Conservation (phyloP, 1,140 invertebrate species). For the Sinonovacula constricta region DNA sequence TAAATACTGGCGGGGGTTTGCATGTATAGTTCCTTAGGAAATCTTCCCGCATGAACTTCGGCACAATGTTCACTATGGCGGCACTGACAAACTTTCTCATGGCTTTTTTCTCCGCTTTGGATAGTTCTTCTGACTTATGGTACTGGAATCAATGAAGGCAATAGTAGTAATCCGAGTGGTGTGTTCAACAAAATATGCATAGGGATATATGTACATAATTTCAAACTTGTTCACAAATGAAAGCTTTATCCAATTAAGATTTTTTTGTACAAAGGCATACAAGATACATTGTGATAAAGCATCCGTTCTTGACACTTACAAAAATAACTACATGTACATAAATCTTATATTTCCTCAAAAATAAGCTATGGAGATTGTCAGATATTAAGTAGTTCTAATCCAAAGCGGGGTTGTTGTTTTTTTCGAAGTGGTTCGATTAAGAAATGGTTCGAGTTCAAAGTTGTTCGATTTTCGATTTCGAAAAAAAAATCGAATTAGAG, state of each 20-base stretch:
- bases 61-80: conserved; percentile 51
- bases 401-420: too few relatives aligned
- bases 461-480: too few relatives aligned
- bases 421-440: too few relatives aligned
- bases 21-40: conserved; percentile 91
- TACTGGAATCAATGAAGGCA: background rate
- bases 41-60: conserved; percentile 40
- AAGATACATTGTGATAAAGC: background rate
- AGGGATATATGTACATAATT: background rate
- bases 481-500: too few relatives aligned
- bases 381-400: too few relatives aligned
- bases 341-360: too few relatives aligned
- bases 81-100: conserved; percentile 41
- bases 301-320: background rate
- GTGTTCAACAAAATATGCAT: background rate
- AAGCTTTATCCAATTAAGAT: background rate
- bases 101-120: conserved; percentile 8
- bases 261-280: background rate
- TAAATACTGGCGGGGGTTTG: conserved; percentile 96
- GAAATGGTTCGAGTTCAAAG: too few relatives aligned
- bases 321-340: too few relatives aligned
- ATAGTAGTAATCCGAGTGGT: background rate
- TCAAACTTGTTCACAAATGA: too few relatives aligned
- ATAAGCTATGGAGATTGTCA: too few relatives aligned
- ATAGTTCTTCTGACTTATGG: background rate